These are phyloP conservation scores for Drosophila tripunctata DNA, from an alignment of 2,888 invertebrate genomes.

Conservation along the genomic window DNA sequence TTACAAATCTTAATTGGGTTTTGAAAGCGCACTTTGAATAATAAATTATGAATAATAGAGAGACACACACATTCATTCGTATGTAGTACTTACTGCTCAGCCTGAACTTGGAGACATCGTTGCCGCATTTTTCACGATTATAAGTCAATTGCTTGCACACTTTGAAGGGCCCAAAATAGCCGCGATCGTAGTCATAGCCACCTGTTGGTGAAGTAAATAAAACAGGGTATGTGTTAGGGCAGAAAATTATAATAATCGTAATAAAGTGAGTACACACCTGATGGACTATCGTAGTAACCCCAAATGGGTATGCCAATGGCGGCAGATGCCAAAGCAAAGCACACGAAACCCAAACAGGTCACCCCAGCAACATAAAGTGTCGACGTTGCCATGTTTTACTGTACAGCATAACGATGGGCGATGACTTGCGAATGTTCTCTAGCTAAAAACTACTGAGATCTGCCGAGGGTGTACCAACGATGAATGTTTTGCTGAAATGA, in stretches of 20 bases:
- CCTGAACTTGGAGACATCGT: slow-evolving; percentile 90
- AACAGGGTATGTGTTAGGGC: neutral
- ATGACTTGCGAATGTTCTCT: slow-evolving; percentile 36
- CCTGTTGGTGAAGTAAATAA: slow-evolving; percentile 35
- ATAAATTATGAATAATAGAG: neutral
- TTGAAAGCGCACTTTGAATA: neutral
- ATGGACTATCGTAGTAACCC: slow-evolving; percentile 90
- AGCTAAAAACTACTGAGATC: slow-evolving; percentile 61
- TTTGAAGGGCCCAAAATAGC: slow-evolving; percentile 95
- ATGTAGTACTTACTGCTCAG: slow-evolving; percentile 89
- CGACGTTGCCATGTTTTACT: slow-evolving; percentile 84
- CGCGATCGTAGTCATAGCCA: slow-evolving; percentile 88
- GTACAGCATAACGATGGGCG: slow-evolving; percentile 78
- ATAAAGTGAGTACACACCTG: slow-evolving; percentile 84
- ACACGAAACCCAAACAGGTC: slow-evolving; percentile 88
- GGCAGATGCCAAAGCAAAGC: slow-evolving; percentile 92
- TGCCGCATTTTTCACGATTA: slow-evolving; percentile 93
- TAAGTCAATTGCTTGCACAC: slow-evolving; percentile 92
- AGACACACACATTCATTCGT: too few relatives aligned
- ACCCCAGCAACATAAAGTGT: slow-evolving; percentile 84
- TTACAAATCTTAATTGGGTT: neutral
- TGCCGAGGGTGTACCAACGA: too few relatives aligned
- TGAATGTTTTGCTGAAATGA: neutral
- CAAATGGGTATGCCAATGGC: slow-evolving; percentile 93
- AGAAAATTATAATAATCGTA: too few relatives aligned